Percentiles rank a stretch among this genome's conserved stretches.
Evolutionary conservation across 2,888 invertebrate species (phyloP).

Genomic region (Melipona bicolor): DNA sequence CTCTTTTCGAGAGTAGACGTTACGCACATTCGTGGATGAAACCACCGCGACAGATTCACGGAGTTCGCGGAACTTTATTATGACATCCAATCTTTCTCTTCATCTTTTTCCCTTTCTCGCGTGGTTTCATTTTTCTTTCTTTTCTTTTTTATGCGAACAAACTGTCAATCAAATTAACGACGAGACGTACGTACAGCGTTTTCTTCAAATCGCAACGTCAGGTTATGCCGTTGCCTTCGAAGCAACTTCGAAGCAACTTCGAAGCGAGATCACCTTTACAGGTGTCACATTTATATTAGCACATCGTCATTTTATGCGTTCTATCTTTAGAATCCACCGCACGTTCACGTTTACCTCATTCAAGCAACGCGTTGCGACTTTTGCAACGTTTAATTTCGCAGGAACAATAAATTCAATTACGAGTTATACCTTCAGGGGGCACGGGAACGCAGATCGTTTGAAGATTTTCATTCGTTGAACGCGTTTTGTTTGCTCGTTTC

Average conservation of each 20-base stretch:
- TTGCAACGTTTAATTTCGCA: not conserved
- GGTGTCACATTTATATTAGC: not conserved
- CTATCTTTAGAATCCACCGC: too few relatives aligned
- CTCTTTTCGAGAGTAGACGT: too few relatives aligned
- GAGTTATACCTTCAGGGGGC: not conserved
- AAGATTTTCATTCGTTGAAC: slow-evolving; percentile 5
- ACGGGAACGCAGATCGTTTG: not conserved
- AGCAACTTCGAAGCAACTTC: not conserved
- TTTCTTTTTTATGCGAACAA: too few relatives aligned
- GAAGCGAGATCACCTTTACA: not conserved
- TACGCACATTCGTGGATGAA: too few relatives aligned
- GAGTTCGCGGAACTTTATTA: too few relatives aligned
- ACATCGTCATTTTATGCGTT: too few relatives aligned
- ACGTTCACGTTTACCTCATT: not conserved
- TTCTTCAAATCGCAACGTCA: not conserved
- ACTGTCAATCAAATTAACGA: too few relatives aligned
- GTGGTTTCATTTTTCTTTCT: too few relatives aligned
- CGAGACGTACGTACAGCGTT: not conserved
- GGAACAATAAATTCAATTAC: not conserved
- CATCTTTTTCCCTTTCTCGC: too few relatives aligned
- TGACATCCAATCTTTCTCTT: too few relatives aligned
- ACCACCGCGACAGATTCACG: too few relatives aligned
- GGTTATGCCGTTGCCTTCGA: not conserved
- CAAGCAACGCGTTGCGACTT: not conserved
- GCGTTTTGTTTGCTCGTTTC: slow-evolving; percentile 15